Base-by-base conservation (phyloP, 2,113 vertebrate species). In the Pachypanchax playfairii region DNA sequence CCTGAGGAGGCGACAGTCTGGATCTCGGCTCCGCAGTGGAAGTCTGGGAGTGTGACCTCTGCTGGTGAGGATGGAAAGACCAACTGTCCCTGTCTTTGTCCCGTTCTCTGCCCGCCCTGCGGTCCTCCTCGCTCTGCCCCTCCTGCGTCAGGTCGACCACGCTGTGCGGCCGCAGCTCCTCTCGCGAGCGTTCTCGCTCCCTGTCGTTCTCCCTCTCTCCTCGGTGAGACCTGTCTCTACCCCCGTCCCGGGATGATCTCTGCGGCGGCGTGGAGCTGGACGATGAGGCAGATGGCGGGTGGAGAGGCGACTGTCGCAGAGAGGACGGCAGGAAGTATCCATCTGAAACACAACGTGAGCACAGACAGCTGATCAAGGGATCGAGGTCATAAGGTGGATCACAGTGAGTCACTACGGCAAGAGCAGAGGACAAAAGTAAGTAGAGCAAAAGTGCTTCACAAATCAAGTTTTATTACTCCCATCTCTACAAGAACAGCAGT, bases 291-390 rank as follows among this genome's bases (percentile, higher is more conserved):
- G 91, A 68, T 1, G 94, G 95, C 0, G 93, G 82, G 57, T 94
- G 95, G 70, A 95, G 88, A 65, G 92, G 11, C 0, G 93, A 84
- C 24, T 93, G 92, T 11, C 88, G 87, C 0, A 93, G 68, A 0
- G 94, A 91, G 75, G 92, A 47, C 0, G 94, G 89, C 65, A 98
- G 90, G 88, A 94, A 98, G 91, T 95, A 98, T 4, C 95, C 94
- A 69, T 99, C 97, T 99, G 60, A 87, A 39, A 84, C 7, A 48
- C n/a, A 51, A 71, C 7, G 10, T 35, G 11, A 12, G 10, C 33
- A 12, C 33, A 35, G 33, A 31, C 29, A 1, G 33, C 33, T n/a
- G n/a, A n/a, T n/a, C n/a, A n/a, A n/a, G n/a, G n/a, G n/a, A n/a
- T n/a, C n/a, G n/a, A n/a, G n/a, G n/a, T n/a, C n/a, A n/a, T n/a